These are phyloP conservation scores for Cephalopachus bancanus DNA, from an alignment of 2,797 vertebrate species.

Conservation along the genomic window DNA sequence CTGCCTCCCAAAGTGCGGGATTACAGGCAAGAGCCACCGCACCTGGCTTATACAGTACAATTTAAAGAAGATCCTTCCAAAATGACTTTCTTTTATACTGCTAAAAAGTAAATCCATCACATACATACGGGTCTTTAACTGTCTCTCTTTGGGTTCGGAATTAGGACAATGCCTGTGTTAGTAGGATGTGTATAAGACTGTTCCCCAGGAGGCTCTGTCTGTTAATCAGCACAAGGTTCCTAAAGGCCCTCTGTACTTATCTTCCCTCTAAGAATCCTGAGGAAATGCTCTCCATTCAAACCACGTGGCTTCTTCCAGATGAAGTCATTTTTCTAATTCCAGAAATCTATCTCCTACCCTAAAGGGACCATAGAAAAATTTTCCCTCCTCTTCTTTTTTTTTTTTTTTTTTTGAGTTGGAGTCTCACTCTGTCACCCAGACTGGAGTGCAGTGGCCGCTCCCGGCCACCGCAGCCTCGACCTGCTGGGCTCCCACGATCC, in stretches of 20 bases:
- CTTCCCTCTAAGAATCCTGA: neutral
- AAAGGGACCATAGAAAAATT: neutral
- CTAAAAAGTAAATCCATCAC: neutral
- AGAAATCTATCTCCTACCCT: neutral
- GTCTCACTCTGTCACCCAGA: no score
- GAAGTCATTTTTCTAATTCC: neutral
- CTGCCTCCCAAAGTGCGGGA: no score
- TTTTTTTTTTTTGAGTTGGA: no score
- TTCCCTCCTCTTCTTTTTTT: neutral
- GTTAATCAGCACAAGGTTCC: neutral
- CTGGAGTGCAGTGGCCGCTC: no score
- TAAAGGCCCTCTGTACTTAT: neutral
- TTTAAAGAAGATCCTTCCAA: neutral
- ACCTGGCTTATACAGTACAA: neutral
- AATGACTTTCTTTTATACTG: neutral
- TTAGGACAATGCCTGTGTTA: neutral
- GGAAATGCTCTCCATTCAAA: neutral
- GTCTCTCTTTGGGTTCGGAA: neutral
- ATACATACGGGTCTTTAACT: neutral
- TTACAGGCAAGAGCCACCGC: no score
- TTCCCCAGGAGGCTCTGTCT: neutral
- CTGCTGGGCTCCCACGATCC: no score
- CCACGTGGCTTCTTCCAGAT: neutral
- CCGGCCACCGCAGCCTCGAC: no score
- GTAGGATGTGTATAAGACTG: neutral